Evolutionary conservation across 1,140 invertebrate genomes (phyloP), one percentile per base, ranked within the genome.

Genomic region (Protaetia brevitarsis): DNA sequence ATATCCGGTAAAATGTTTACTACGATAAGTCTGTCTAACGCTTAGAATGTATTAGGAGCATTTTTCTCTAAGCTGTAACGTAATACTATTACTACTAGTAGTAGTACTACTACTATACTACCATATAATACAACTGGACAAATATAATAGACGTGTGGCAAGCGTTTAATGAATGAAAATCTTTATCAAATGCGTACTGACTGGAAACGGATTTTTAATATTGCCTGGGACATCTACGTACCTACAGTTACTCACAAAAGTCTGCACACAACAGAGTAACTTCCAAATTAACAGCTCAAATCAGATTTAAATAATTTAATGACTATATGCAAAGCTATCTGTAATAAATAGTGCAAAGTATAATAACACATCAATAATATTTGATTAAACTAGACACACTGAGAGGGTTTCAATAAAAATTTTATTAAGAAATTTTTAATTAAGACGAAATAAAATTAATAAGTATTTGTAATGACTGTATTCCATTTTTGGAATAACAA

Each of bases 91-190:
- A 34, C 4, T 37, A 5, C 5, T 16, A 11, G 11, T 16, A 37
- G 16, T 37, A 37, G 11, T 37, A 37, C 34, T 37, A 37, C 34
- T 37, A 37, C 34, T 37, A 37, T 16, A 37, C 5, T 51, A 19
- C 41, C 6, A n/a, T n/a, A 51, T 10, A 51, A 23, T 19, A 23
- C 41, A 51, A 51, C 41, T 19, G 13, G 41, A 51, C 16, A 51
- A 23, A 51, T 51, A 51, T 16, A 51, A 51, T 51, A 51, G 16
- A 51, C 26, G 16, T 51, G 41, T 51, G 41, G 19, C 41, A 51
- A 23, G 41, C 41, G 41, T 23, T 51, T 51, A 51, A 51, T 51
- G 41, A 51, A 51, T 51, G 41, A 51, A 51, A 51, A 23, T 7
- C 41, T 23, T 51, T 51, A 51, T 51, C 41, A 51, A 51, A 51